Base-by-base conservation (phyloP, 1,140 invertebrate genomes). In the Drosophila asahinai region DNA sequence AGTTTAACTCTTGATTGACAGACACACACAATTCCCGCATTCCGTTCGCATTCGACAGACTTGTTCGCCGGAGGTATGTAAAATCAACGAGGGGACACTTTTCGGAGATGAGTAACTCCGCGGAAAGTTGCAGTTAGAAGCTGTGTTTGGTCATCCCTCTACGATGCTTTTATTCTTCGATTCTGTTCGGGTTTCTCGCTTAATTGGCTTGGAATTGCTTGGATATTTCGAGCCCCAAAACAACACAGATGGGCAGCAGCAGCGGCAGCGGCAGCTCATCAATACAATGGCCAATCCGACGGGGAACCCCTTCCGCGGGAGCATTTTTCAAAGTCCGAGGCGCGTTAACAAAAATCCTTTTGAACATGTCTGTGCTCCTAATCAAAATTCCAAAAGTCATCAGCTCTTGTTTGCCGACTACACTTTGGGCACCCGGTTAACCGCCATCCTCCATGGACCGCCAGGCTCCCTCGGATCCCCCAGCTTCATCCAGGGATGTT, bases 321-420 rank as follows among this genome's bases (percentile, higher is more conserved):
- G 81, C 75, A 89, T 89, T 89, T 89, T 90, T 89, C 86, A 89
- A 89, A 89, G 86, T 89, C 86, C 86, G 42, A 84, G 64, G 86
- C 86, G 86, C 86, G 86, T 89, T 89, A 89, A 89, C 81, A 89
- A 89, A 89, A 89, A 89, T 89, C 86, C 86, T 89, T 89, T 89
- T 90, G 86, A 84, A 89, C 86, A 89, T 89, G 86, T 86, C 86
- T 84, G 78, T 89, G 86, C 86, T 89, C 86, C 86, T 89, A 89
- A 89, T 89, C 86, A 89, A 89, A 89, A 89, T 89, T 89, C 86
- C 86, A 86, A 90, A 90, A 89, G 86, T 89, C 86, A 89, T 89
- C 81, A 89, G 75, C 67, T 77, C 78, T 72, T 66, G 79, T 81
- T 73, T 47, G 59, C 58, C 60, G 66, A 47, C 63, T 42, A 77